These are phyloP conservation scores for Euwallacea fornicatus DNA, from an alignment of 1,140 invertebrate species.

Conservation along the genomic window DNA sequence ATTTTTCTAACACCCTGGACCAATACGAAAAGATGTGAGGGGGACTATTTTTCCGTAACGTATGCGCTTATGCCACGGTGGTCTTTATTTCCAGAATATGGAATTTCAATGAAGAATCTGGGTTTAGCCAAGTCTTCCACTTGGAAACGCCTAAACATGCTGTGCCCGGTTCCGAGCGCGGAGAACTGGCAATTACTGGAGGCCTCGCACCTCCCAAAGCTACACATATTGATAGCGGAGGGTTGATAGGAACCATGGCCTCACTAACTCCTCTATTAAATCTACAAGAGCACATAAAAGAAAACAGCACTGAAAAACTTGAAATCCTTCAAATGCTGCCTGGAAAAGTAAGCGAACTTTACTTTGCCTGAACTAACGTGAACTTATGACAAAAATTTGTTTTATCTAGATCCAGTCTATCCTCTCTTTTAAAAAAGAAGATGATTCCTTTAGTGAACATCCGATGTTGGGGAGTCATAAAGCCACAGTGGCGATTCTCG, in stretches of 20 bases:
- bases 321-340: constrained; percentile 57
- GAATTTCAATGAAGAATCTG: constrained; percentile 69
- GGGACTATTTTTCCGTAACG: not conserved
- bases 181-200: constrained; percentile 61
- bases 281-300: constrained; percentile 54
- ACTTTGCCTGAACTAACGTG: not conserved
- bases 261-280: constrained; percentile 54
- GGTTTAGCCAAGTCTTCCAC: constrained; percentile 67
- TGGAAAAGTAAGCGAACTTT: constrained; percentile 52
- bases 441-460: constrained; percentile 67
- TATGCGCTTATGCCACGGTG: not conserved
- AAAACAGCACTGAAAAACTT: constrained; percentile 55
- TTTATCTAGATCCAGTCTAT: constrained; percentile 61
- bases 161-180: constrained; percentile 63
- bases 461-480: constrained; percentile 61
- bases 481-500: constrained; percentile 60
- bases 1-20: no score
- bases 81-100: constrained; percentile 57
- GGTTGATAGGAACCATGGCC: constrained; percentile 48
- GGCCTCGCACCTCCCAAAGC: constrained; percentile 60
- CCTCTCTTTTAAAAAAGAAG: constrained; percentile 60
- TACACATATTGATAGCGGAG: constrained; percentile 42
- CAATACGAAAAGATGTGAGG: no score
- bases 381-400: not conserved
- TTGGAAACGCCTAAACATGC: constrained; percentile 63